Percentiles rank a stretch among this genome's conserved stretches.
Conservation (phyloP, 2,888 invertebrate genomes). For the Rhamnusium bicolor region DNA sequence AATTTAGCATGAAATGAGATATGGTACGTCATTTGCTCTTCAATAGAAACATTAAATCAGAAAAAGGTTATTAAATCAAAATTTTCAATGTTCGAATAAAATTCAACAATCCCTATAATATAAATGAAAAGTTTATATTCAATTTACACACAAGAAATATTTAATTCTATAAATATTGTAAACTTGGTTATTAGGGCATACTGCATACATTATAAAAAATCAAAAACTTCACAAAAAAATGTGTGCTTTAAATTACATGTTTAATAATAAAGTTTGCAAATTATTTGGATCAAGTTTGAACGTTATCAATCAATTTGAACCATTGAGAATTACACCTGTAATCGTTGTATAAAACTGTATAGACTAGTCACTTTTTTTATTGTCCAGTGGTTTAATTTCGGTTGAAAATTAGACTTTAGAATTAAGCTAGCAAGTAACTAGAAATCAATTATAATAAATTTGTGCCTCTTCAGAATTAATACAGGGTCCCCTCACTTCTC, state of each 20-base stretch:
- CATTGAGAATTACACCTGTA: background rate
- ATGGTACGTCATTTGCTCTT: no score
- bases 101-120: no score
- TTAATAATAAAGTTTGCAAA: no score
- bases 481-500: background rate
- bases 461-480: constrained; percentile 10
- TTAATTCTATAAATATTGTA: no score
- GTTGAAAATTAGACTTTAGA: constrained; percentile 2
- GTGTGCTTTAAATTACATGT: background rate
- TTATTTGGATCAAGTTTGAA: background rate
- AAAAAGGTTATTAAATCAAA: no score
- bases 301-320: background rate
- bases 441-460: constrained; percentile 4
- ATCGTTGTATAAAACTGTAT: constrained; percentile 28
- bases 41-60: no score
- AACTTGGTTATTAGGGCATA: no score
- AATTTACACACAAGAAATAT: background rate
- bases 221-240: background rate
- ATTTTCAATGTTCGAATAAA: no score
- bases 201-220: background rate
- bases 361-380: constrained; percentile 35
- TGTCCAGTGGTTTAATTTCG: constrained; percentile 13
- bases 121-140: no score
- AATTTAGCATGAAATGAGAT: no score
- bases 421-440: constrained; percentile 18